Evolutionary conservation across 2,797 vertebrate genomes (phyloP), one percentile per base, ranked within the genome.

Genomic region (Acomys russatus): DNA sequence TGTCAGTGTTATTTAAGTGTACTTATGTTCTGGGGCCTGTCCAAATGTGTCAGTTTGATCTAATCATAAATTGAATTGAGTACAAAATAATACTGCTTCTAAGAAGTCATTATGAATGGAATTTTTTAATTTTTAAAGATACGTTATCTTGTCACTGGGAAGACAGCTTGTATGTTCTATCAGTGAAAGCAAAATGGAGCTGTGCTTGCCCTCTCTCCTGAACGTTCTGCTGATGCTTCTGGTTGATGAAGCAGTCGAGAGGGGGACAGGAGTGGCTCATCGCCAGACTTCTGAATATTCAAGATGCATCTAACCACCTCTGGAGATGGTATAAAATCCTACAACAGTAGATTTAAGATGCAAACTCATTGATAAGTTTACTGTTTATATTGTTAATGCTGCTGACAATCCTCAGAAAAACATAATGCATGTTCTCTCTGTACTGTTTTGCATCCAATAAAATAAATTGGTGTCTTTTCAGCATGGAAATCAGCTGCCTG

Each of bases 151-250:
- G 44, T 56, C 25, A 3, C 20, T 54, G 59, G 71, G 59, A n/a
- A 79, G 25, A 18, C 9, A 61, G 14, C 7, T 3, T 90, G 25
- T 12, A 15, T 63, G 20, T 74, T 33, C 66, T 63, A 5, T 63
- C 9, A 71, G 20, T 14, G 61, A 38, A 84, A 30, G 71, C 15
- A 63, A 38, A 70, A 4, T 11, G 11, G 3, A 59, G 71, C 44
- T 30, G 3, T n/a, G 6, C 28, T 8, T 17, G 10, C 23, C 59
- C 0, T 23, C 22, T 54, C 28, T 11, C 14, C 51, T 0, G 0
- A 6, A 9, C 0, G 0, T 14, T 14, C 23, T 11, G 6, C 22
- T 68, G 23, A 0, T 1, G 6, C 44, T 8, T 2, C 28, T 3
- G 18, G 18, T 17, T 11, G 30, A 30, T 56, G 20, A 8, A 1